A percentile compares a stretch with the other conserved stretches of the same genome.
Conservation (phyloP, 1,140 invertebrate genomes). For the Drosophila teissieri region DNA sequence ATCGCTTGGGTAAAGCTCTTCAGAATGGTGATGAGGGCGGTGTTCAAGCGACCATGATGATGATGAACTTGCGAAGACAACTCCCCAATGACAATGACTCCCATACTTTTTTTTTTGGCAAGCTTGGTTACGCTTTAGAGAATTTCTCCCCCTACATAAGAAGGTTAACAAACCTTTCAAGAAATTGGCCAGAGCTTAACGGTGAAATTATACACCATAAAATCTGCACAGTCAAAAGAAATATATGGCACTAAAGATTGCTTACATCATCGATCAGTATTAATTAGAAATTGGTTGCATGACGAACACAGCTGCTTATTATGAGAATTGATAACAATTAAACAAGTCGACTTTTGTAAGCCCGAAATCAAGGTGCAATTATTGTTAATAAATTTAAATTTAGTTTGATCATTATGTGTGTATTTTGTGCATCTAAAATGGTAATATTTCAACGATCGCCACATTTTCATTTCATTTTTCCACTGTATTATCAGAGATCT, state of each 20-base stretch:
- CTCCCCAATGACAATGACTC: constrained; percentile 47
- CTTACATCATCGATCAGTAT: background rate
- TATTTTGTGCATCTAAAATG: no score
- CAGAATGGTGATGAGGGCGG: constrained; percentile 8
- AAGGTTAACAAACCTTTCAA: constrained; percentile 70
- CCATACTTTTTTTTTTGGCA: constrained; percentile 36
- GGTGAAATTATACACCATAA: constrained; percentile 31
- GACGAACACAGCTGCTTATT: background rate
- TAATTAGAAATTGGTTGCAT: background rate
- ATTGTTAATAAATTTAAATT: no score
- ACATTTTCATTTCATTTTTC: background rate
- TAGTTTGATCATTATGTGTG: no score
- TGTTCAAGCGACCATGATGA: constrained; percentile 70
- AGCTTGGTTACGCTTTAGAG: constrained; percentile 72
- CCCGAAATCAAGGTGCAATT: background rate
- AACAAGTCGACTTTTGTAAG: no score
- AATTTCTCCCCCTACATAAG: constrained; percentile 41
- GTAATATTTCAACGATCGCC: background rate
- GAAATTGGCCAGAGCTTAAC: constrained; percentile 61
- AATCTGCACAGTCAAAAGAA: constrained; percentile 15
- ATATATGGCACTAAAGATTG: background rate
- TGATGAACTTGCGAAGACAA: constrained; percentile 74
- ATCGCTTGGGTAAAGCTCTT: constrained; percentile 62
- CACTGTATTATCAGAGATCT: constrained; percentile 1
- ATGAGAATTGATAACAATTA: no score